These are phyloP conservation scores for Centropristis striata DNA, from an alignment of 2,113 vertebrate genomes.

Conservation along the genomic window DNA sequence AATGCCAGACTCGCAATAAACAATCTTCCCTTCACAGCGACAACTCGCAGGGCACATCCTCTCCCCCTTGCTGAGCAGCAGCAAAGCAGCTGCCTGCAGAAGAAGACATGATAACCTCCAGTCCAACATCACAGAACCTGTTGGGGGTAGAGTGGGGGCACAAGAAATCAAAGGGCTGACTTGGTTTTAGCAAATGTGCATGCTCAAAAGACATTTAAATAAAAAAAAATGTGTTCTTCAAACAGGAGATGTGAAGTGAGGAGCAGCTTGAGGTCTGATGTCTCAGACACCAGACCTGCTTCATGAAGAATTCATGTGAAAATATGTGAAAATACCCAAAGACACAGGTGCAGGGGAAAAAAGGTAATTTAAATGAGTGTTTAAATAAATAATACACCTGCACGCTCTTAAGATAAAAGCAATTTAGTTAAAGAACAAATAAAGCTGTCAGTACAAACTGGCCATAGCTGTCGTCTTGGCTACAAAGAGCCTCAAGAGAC, in stretches of 20 bases:
- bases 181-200: conserved; percentile 26
- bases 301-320: conserved; percentile 66
- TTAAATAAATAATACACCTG: not conserved
- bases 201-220: conserved; percentile 28
- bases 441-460: conserved; percentile 7
- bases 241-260: conserved; percentile 35
- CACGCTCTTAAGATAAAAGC: not conserved
- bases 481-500: not conserved
- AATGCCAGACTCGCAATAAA: conserved; percentile 95
- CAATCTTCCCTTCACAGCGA: conserved; percentile 97
- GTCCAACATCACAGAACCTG: conserved; percentile 82
- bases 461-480: conserved; percentile 19
- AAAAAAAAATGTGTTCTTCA: conserved; percentile 31
- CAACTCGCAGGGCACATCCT: conserved; percentile 93
- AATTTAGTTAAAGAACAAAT: conserved; percentile 12
- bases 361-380: not conserved
- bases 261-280: conserved; percentile 57
- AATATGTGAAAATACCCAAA: conserved; percentile 3
- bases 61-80: conserved; percentile 88
- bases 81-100: conserved; percentile 87
- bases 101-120: conserved; percentile 87
- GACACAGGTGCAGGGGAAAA: not conserved
- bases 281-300: conserved; percentile 53
- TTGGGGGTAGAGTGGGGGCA: conserved; percentile 63
- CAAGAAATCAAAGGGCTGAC: conserved; percentile 66